A percentile compares a stretch with the other conserved stretches of the same genome.
Conservation (phyloP, 2,888 invertebrate species). For the Ceraclea dissimilis region DNA sequence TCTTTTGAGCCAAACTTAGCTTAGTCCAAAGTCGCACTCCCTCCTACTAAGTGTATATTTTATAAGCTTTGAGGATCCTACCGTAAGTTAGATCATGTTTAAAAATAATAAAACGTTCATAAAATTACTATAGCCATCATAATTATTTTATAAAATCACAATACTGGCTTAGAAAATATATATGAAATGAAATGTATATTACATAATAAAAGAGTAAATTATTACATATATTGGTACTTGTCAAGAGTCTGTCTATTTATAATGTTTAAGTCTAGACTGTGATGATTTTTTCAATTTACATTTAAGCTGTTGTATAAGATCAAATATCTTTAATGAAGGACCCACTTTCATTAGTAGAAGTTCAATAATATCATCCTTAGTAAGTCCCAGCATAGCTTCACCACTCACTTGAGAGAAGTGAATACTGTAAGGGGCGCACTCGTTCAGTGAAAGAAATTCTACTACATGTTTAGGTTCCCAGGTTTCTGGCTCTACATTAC, state of each 20-base stretch:
- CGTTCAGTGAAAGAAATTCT: constrained; percentile 83
- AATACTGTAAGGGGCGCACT: constrained; percentile 66
- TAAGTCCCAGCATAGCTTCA: constrained; percentile 66
- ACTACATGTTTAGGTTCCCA: constrained; percentile 86
- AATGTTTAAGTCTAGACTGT: constrained; percentile 7
- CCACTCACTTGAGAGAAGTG: constrained; percentile 71
- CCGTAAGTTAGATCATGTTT: too few species aligned
- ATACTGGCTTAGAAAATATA: not conserved
- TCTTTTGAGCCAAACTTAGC: too few species aligned
- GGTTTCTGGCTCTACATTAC: constrained; percentile 42
- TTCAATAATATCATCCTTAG: constrained; percentile 85
- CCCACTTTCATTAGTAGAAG: constrained; percentile 90
- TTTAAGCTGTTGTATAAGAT: constrained; percentile 86
- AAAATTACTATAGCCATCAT: too few species aligned
- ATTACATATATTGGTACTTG: too few species aligned
- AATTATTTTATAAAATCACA: not conserved
- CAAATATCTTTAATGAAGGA: constrained; percentile 87
- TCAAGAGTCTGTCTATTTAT: too few species aligned
- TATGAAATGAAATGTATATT: not conserved
- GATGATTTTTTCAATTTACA: constrained; percentile 63
- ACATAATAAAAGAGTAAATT: too few species aligned
- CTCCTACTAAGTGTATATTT: too few species aligned
- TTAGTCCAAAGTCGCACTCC: too few species aligned
- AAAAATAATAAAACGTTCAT: too few species aligned
- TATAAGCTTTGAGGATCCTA: too few species aligned